Evolutionary conservation across 2,797 vertebrate genomes (phyloP).

Genomic region (Anas bahamensis): DNA sequence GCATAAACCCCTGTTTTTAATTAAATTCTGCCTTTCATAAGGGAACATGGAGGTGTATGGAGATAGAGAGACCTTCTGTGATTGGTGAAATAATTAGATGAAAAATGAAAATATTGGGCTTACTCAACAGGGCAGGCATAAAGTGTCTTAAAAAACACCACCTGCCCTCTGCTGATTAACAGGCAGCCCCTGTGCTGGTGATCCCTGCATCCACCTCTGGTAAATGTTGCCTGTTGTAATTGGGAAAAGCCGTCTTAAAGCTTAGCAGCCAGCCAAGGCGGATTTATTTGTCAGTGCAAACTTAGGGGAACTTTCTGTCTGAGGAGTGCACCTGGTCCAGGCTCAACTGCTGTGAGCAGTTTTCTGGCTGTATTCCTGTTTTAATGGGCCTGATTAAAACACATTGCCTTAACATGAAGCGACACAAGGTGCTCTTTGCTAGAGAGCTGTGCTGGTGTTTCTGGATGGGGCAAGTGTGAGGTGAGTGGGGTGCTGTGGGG

Average conservation of each 20-base stretch:
- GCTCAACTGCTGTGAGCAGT: neutral
- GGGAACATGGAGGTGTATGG: neutral
- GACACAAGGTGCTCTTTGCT: neutral
- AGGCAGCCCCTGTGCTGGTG: neutral
- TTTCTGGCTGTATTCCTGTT: neutral
- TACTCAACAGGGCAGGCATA: neutral
- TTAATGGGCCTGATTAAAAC: neutral
- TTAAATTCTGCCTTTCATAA: neutral
- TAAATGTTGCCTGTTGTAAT: constrained; percentile 5
- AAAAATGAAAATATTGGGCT: neutral
- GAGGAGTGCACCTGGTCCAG: neutral
- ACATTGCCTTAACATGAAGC: neutral
- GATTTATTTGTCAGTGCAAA: neutral
- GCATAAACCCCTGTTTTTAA: neutral
- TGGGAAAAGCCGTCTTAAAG: neutral
- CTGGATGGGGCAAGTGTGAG: neutral
- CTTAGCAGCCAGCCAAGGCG: neutral
- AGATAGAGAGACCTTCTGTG: neutral
- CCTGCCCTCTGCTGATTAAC: constrained; percentile 33
- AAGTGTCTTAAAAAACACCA: neutral
- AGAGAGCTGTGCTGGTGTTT: neutral
- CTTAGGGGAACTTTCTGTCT: neutral
- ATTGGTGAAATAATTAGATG: neutral
- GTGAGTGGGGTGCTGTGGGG: no score
- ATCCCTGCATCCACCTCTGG: neutral